These are phyloP conservation scores for Caenorhabditis becei DNA, from an alignment of 2,888 invertebrate species.

Conservation along the genomic window DNA sequence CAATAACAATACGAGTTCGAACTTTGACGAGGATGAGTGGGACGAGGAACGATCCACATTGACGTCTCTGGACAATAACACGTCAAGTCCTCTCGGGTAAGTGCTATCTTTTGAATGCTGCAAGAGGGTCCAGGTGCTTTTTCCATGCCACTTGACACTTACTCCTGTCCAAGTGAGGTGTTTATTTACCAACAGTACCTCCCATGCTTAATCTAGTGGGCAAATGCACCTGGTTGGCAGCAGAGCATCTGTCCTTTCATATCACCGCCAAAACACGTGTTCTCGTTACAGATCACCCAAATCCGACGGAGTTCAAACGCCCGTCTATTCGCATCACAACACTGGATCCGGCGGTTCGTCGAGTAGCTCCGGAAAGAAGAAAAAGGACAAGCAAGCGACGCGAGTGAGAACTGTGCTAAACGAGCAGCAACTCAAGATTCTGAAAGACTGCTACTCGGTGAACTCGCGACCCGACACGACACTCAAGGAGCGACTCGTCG, in stretches of 20 bases:
- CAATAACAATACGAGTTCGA: conserved; percentile 47
- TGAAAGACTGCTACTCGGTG: conserved; percentile 96
- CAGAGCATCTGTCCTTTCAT: conserved; percentile 25
- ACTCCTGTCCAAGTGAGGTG: neutral
- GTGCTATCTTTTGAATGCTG: conserved; percentile 47
- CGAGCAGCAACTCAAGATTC: conserved; percentile 97
- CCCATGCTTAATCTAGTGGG: conserved; percentile 52
- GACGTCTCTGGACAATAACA: conserved; percentile 70
- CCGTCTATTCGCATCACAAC: conserved; percentile 41
- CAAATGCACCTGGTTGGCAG: conserved; percentile 64
- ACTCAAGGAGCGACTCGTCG: conserved; percentile 99
- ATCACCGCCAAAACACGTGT: conserved; percentile 23
- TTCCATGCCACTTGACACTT: conserved; percentile 45
- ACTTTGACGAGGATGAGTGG: conserved; percentile 73
- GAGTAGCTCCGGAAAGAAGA: conserved; percentile 83
- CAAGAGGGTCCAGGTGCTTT: conserved; percentile 30
- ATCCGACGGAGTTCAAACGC: conserved; percentile 65
- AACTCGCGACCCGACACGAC: conserved; percentile 98
- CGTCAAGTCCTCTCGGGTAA: conserved; percentile 69
- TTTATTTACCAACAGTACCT: conserved; percentile 34
- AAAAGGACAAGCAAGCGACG: conserved; percentile 87
- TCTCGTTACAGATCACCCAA: conserved; percentile 64
- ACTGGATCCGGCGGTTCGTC: conserved; percentile 50
- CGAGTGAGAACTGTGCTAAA: conserved; percentile 97
- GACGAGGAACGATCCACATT: conserved; percentile 70